These are phyloP conservation scores for Papilio elwesi DNA, from an alignment of 2,888 invertebrate species.

Conservation along the genomic window DNA sequence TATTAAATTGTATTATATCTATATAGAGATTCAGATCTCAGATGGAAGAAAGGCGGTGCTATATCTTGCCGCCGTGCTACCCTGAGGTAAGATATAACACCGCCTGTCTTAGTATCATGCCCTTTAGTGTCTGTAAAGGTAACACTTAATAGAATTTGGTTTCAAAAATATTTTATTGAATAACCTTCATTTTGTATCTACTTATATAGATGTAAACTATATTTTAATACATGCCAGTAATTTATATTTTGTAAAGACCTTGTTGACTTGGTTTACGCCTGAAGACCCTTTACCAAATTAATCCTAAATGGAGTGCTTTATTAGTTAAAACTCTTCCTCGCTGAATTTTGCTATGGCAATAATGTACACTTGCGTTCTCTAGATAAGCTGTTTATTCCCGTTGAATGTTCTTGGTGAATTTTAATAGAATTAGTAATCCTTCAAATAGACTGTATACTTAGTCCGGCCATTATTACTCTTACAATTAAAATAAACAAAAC, in stretches of 20 bases:
- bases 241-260: not conserved
- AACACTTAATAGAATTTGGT: not conserved
- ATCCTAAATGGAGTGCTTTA: conserved; percentile 11
- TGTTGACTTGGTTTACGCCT: conserved; percentile 16
- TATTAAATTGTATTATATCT: too few species aligned
- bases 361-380: not conserved
- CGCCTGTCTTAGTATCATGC: too few species aligned
- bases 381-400: conserved; percentile 7
- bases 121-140: too few species aligned
- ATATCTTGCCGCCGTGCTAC: too few species aligned
- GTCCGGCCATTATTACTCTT: too few species aligned
- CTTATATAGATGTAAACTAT: not conserved
- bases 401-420: not conserved
- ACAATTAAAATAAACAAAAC: too few species aligned
- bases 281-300: not conserved
- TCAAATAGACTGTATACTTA: too few species aligned
- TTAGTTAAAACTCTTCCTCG: conserved; percentile 3
- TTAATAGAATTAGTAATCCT: not conserved
- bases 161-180: too few species aligned
- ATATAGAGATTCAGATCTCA: too few species aligned
- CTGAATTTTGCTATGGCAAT: not conserved
- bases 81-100: too few species aligned
- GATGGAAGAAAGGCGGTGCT: too few species aligned
- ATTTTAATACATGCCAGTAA: not conserved
- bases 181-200: not conserved